phyloP scores from a whole-genome alignment of 2,113 vertebrate genomes.

The Mobula hypostoma region DNA sequence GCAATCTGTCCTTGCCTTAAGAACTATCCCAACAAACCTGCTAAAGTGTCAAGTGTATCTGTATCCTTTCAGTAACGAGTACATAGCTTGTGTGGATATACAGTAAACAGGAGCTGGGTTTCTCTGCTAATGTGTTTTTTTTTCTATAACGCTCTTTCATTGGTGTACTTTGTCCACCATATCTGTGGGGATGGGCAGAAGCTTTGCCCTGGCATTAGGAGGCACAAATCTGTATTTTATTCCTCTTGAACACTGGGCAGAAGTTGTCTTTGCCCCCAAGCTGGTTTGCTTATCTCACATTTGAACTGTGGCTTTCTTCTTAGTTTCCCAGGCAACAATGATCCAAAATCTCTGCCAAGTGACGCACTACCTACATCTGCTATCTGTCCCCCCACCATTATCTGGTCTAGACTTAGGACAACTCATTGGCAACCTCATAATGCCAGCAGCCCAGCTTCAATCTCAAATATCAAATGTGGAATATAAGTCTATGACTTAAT shows the following conservation, averaged over 20 bases:
- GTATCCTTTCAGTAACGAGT: slow-evolving; percentile 62
- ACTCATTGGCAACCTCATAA: no score
- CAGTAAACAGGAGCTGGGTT: background rate
- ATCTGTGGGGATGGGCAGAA: background rate
- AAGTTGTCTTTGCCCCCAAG: background rate
- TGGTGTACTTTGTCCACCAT: background rate
- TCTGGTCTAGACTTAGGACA: no score
- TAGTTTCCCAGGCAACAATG: background rate
- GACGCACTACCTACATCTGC: no score
- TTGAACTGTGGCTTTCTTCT: background rate
- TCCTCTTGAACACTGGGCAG: background rate
- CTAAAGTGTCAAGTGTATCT: slow-evolving; percentile 55
- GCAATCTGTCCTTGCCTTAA: slow-evolving; percentile 62
- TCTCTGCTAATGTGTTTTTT: background rate
- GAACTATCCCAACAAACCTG: slow-evolving; percentile 57
- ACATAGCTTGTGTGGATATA: no score
- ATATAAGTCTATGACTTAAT: no score
- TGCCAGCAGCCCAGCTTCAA: no score
- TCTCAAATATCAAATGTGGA: no score
- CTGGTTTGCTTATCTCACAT: background rate
- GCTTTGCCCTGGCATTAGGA: background rate
- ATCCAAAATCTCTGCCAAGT: no score
- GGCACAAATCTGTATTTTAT: no score
- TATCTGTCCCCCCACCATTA: no score
- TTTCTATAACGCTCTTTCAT: background rate